phyloP scores from a whole-genome alignment of 2,113 vertebrate species.

The Podarcis muralis region DNA sequence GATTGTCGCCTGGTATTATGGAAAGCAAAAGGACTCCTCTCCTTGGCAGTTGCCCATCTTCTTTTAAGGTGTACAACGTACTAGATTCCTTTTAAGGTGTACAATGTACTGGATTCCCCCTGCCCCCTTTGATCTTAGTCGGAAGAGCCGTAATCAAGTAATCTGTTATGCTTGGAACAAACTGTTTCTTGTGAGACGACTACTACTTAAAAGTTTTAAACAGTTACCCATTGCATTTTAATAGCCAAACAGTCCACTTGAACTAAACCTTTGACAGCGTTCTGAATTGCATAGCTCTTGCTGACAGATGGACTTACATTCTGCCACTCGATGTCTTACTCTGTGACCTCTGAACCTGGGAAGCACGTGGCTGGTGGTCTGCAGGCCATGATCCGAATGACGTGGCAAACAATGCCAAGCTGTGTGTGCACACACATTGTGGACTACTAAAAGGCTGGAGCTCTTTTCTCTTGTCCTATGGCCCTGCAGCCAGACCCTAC shows the following conservation, averaged over 20 bases:
- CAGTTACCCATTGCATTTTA: constrained; percentile 13
- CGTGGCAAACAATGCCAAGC: too few species aligned
- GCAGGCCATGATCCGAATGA: background rate
- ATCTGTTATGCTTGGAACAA: background rate
- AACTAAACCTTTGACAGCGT: background rate
- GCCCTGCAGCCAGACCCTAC: background rate
- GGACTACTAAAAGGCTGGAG: too few species aligned
- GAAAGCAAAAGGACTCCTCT: too few species aligned
- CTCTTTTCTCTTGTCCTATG: background rate
- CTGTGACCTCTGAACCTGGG: background rate
- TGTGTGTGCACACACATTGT: background rate
- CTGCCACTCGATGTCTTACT: background rate
- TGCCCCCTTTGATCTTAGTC: background rate
- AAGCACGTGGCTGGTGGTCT: background rate
- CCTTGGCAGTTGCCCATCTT: too few species aligned
- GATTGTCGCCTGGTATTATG: too few species aligned
- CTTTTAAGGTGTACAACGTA: too few species aligned
- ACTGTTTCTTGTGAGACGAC: background rate
- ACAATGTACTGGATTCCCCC: background rate
- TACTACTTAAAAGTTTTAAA: background rate
- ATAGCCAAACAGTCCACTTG: background rate
- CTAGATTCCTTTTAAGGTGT: too few species aligned
- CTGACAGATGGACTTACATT: background rate
- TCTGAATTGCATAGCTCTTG: background rate
- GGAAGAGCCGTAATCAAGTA: background rate